Base-by-base conservation (phyloP, 2,113 vertebrate species). In the Antechinus stuartii region DNA sequence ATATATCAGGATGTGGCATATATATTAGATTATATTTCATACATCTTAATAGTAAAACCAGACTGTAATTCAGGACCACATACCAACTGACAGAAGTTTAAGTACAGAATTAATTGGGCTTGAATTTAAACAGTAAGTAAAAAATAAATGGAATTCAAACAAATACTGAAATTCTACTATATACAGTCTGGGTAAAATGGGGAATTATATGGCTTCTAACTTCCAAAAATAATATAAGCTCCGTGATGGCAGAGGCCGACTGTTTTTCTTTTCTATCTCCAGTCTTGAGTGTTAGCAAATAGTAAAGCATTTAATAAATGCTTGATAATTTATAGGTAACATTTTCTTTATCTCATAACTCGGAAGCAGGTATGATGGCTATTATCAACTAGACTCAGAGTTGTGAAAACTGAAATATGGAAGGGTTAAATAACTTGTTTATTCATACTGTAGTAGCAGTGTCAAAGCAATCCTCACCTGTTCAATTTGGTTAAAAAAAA, bases 341-440 rank as follows among this genome's bases (percentile, higher is more conserved):
- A 76, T 76, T 84, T n/a, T 84, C 16, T 84, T 42, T 84, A 22
- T 35, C n/a, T 84, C 19, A 42, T 42, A 84, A 84, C 68, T 84
- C 7, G 0, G n/a, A 23, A 42, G n/a, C 42, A 84, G 22, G 0
- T 35, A 35, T 0, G 61, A 35, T 35, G 61, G 12, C 30, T 35
- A 35, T 68, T 68, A 96, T 46, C 54, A 94, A 24, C 76, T 91
- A 94, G 76, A 94, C 27, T 84, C 23, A 50, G 19, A 2, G 93
- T n/a, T 54, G 96, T 53, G 9, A 91, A 91, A 93, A 94, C 91
- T 57, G 89, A 97, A 25, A 9, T 19, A 89, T 89, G 92, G 3
- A 95, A 90, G 92, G 53, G 26, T 26, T 61, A 42, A 92, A 47
- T 11, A 96, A 95, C 26, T 93, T 89, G 91, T 47, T 92, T 95